Evolutionary conservation across 2,888 invertebrate genomes (phyloP).

Genomic region (Ommatoiulus sabulosus): DNA sequence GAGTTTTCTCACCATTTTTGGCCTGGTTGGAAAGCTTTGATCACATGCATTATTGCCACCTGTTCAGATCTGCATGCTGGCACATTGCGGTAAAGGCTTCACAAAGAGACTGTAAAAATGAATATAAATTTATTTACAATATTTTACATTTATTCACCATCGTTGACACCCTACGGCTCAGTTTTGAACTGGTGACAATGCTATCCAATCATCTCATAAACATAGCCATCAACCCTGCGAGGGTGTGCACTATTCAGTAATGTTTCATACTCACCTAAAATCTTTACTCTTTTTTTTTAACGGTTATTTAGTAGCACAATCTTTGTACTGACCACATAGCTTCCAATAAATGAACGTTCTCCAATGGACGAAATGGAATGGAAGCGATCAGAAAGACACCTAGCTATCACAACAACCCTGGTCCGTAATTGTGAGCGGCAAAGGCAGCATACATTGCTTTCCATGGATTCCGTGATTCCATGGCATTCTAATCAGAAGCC

Average conservation of each 20-base stretch:
- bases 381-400: conserved; percentile 52
- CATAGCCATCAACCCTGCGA: conserved; percentile 15
- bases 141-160: conserved; percentile 53
- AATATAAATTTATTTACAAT: conserved; percentile 57
- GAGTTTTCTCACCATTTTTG: too few relatives aligned
- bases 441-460: conserved; percentile 23
- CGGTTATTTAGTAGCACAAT: conserved; percentile 13
- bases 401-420: conserved; percentile 49
- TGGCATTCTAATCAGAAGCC: not conserved
- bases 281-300: not conserved
- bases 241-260: not conserved
- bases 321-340: conserved; percentile 2
- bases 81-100: not conserved
- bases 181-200: conserved; percentile 28
- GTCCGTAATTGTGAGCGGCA: conserved; percentile 35
- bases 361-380: conserved; percentile 50
- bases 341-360: conserved; percentile 9
- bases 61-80: not conserved
- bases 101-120: conserved; percentile 40
- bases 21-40: too few relatives aligned
- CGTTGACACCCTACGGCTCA: not conserved
- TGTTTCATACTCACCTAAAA: conserved; percentile 7
- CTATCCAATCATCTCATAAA: not conserved
- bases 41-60: too few relatives aligned
- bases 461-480: not conserved